Evolutionary conservation across 1,140 invertebrate species (phyloP).

Genomic region (Bactericera cockerelli): DNA sequence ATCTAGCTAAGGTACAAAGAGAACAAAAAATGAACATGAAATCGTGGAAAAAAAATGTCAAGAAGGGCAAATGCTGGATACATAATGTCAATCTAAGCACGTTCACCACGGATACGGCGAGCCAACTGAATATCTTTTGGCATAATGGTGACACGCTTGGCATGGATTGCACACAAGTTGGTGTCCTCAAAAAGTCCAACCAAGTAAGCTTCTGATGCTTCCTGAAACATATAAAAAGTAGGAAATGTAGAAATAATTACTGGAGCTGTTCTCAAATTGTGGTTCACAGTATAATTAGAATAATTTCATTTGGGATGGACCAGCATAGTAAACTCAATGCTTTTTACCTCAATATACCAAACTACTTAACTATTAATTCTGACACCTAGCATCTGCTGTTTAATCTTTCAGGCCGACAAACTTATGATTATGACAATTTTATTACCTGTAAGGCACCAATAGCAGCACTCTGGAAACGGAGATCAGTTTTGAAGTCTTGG

Average conservation of each 20-base stretch:
- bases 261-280: too few species aligned
- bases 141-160: slow-evolving; percentile 90
- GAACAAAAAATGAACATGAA: too few species aligned
- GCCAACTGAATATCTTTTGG: slow-evolving; percentile 89
- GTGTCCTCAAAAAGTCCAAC: slow-evolving; percentile 88
- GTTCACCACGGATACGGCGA: slow-evolving; percentile 67
- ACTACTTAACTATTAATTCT: too few species aligned
- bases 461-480: slow-evolving; percentile 65
- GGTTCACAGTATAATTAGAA: too few species aligned
- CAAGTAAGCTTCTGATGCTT: slow-evolving; percentile 80
- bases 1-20: too few species aligned
- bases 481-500: slow-evolving; percentile 58
- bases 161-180: slow-evolving; percentile 86
- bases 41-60: slow-evolving; percentile 33
- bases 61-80: slow-evolving; percentile 22
- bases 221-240: slow-evolving; percentile 39
- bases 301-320: too few species aligned
- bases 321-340: too few species aligned
- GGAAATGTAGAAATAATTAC: background rate
- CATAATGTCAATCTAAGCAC: slow-evolving; percentile 41
- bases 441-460: slow-evolving; percentile 36
- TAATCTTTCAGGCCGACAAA: too few species aligned
- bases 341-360: too few species aligned
- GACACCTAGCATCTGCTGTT: too few species aligned
- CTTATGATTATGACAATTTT: too few species aligned